These are phyloP conservation scores for Ochotona curzoniae DNA, from an alignment of 2,113 vertebrate genomes.

Conservation along the genomic window DNA sequence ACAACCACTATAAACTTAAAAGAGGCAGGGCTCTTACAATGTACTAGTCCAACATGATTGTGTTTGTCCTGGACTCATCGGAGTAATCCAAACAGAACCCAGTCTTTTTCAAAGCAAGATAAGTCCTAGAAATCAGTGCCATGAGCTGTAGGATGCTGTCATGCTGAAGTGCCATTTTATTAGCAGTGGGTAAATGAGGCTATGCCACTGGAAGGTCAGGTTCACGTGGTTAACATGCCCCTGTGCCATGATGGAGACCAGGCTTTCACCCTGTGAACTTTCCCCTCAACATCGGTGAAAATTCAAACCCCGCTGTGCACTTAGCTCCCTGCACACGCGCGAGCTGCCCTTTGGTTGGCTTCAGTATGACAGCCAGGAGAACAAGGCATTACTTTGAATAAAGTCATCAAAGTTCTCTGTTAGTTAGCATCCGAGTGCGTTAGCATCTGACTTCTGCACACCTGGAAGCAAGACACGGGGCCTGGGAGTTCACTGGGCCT, in stretches of 20 bases:
- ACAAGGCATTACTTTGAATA: not conserved
- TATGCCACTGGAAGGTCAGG: not conserved
- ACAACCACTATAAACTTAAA: not conserved
- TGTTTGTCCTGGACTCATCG: not conserved
- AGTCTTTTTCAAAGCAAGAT: not conserved
- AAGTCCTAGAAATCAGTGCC: not conserved
- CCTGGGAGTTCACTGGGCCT: not conserved
- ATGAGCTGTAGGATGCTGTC: not conserved
- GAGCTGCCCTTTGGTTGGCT: slow-evolving; percentile 18
- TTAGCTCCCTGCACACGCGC: not conserved
- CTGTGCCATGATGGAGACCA: not conserved
- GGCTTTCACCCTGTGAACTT: not conserved
- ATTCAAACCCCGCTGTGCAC: not conserved
- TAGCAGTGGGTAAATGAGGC: not conserved
- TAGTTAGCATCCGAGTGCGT: not conserved
- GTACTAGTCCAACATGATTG: not conserved
- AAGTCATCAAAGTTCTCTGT: slow-evolving; percentile 17
- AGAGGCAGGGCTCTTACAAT: not conserved
- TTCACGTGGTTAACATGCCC: not conserved
- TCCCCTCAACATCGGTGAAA: not conserved
- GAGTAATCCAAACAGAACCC: not conserved
- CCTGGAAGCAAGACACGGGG: slow-evolving; percentile 5
- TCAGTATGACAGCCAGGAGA: not conserved
- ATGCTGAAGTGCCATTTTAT: not conserved
- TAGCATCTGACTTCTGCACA: slow-evolving; percentile 35